A percentile compares a stretch with the other conserved stretches of the same genome.
phyloP scores from a whole-genome alignment of 2,797 vertebrate genomes.

The Trematomus bernacchii region DNA sequence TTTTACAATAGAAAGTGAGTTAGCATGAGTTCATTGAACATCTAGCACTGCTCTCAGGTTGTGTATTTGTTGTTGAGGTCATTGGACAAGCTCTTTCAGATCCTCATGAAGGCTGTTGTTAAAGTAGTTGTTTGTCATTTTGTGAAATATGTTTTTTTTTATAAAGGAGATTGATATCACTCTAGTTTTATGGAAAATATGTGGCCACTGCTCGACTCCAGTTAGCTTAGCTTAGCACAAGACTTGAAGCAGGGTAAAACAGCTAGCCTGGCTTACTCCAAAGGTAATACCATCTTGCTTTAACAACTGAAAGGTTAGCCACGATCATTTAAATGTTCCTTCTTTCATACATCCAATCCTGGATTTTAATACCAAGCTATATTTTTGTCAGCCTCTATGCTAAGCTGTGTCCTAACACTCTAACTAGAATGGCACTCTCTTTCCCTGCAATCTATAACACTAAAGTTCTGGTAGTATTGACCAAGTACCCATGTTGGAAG shows the following conservation, averaged over 20 bases:
- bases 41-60: background rate
- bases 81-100: background rate
- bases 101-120: background rate
- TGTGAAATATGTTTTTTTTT: background rate
- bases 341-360: background rate
- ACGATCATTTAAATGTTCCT: background rate
- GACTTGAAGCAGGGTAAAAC: no score
- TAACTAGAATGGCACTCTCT: slow-evolving; percentile 49
- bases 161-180: background rate
- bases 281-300: background rate
- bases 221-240: background rate
- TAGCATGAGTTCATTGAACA: background rate
- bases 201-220: background rate
- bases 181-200: no score
- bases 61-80: slow-evolving; percentile 20
- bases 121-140: background rate
- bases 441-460: slow-evolving; percentile 5
- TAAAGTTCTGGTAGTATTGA: slow-evolving; percentile 26
- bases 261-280: no score
- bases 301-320: background rate
- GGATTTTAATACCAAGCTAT: background rate
- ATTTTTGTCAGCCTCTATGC: background rate
- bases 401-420: slow-evolving; percentile 6
- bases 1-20: slow-evolving; percentile 37
- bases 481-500: slow-evolving; percentile 6